phyloP scores from a whole-genome alignment of 2,113 vertebrate species.

The Lophius piscatorius region DNA sequence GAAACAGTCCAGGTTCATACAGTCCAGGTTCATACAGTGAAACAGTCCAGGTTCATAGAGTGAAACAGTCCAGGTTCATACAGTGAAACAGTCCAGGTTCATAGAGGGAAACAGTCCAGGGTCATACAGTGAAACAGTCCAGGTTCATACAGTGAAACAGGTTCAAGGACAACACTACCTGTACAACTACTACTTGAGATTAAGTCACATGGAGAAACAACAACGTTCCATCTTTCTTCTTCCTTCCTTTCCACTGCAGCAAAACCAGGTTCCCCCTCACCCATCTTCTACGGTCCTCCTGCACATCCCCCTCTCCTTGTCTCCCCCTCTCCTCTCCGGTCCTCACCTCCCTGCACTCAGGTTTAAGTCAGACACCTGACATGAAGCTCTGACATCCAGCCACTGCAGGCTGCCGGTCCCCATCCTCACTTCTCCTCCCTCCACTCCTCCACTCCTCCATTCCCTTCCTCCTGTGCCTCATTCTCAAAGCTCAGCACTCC shows the following conservation, averaged over 20 bases:
- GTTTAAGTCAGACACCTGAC: slow-evolving; percentile 31
- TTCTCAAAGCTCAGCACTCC: slow-evolving; percentile 77
- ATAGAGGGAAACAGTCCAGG: too few relatives aligned
- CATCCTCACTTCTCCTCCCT: slow-evolving; percentile 29
- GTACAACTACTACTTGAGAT: too few relatives aligned
- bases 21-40: too few relatives aligned
- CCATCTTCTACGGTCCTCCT: not conserved
- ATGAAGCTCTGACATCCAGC: slow-evolving; percentile 20
- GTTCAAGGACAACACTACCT: too few relatives aligned
- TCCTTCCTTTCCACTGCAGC: slow-evolving; percentile 66
- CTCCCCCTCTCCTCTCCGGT: slow-evolving; percentile 14
- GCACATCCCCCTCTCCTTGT: not conserved
- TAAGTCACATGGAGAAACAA: slow-evolving; percentile 3
- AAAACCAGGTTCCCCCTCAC: slow-evolving; percentile 45
- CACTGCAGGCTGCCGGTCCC: slow-evolving; percentile 34
- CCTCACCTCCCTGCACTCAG: slow-evolving; percentile 53
- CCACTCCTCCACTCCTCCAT: slow-evolving; percentile 45
- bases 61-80: too few relatives aligned
- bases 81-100: too few relatives aligned
- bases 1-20: too few relatives aligned
- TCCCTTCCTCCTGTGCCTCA: slow-evolving; percentile 46
- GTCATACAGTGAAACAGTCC: too few relatives aligned
- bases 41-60: too few relatives aligned
- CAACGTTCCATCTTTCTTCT: slow-evolving; percentile 44
- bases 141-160: too few relatives aligned